These are phyloP conservation scores for Oxystoma pomonae DNA, from an alignment of 2,888 invertebrate genomes.

Conservation along the genomic window DNA sequence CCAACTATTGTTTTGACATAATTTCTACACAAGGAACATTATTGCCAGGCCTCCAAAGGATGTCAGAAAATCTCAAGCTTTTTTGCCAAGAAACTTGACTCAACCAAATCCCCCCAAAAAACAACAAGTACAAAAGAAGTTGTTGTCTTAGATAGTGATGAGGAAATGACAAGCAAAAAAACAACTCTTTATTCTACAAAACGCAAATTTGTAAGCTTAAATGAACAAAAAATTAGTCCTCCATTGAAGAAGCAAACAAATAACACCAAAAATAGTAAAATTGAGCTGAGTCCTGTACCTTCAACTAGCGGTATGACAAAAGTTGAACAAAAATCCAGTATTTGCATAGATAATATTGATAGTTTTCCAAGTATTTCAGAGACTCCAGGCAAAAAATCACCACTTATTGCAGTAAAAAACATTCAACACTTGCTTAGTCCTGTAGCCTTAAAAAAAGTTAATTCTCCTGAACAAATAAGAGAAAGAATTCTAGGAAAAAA, in stretches of 20 bases:
- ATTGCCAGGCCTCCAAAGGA: constrained; percentile 19
- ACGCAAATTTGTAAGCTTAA: constrained; percentile 9
- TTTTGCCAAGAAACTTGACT: constrained; percentile 20
- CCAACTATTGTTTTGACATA: no score
- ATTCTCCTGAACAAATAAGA: constrained; percentile 21
- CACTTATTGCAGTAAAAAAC: constrained; percentile 23
- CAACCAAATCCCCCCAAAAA: background rate
- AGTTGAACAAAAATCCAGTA: background rate
- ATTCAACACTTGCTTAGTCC: constrained; percentile 26
- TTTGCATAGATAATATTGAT: background rate
- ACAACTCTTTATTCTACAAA: background rate
- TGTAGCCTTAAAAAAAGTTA: constrained; percentile 20
- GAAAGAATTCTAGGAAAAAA: constrained; percentile 1
- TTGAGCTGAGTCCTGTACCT: constrained; percentile 1
- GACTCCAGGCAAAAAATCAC: constrained; percentile 12
- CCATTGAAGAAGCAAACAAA: constrained; percentile 13
- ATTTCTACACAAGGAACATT: no score
- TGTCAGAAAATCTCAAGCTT: constrained; percentile 31
- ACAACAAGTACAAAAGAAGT: constrained; percentile 3
- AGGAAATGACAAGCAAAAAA: constrained; percentile 7
- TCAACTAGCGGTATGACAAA: constrained; percentile 17
- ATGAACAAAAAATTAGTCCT: constrained; percentile 9
- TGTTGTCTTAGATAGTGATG: constrained; percentile 12
- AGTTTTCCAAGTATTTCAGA: background rate
- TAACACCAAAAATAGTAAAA: background rate